Percentiles rank a stretch among this genome's conserved stretches.
Conservation (phyloP, 2,797 vertebrate genomes). For the Platyrinchus mystaceus region DNA sequence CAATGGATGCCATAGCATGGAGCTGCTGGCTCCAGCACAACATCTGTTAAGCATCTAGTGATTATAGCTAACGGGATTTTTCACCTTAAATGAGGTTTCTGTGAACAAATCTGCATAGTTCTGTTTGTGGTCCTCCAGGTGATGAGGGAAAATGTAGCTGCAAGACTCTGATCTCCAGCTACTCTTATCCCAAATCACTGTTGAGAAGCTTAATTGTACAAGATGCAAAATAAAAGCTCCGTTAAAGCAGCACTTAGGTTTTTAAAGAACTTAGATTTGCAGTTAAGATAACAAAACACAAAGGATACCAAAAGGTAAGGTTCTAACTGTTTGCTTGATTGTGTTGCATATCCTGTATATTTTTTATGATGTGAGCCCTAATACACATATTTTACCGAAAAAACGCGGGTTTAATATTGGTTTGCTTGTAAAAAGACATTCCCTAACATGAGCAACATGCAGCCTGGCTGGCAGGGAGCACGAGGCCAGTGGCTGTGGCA, state of each 20-base stretch:
- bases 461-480: not conserved
- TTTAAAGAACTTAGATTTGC: not conserved
- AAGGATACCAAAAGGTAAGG: not conserved
- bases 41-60: conserved; percentile 51
- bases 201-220: not conserved
- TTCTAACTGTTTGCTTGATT: not conserved
- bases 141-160: conserved; percentile 16
- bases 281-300: not conserved
- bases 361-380: not conserved
- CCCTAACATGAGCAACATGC: fast-evolving
- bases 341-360: not conserved
- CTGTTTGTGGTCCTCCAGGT: not conserved
- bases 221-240: not conserved
- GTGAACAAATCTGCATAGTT: conserved; percentile 13
- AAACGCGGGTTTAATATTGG: not conserved
- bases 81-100: conserved; percentile 46
- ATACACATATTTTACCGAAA: not conserved
- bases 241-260: not conserved
- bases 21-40: conserved; percentile 1
- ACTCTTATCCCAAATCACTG: not conserved
- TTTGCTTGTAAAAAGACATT: not conserved
- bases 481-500: fast-evolving
- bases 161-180: not conserved
- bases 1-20: not conserved
- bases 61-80: conserved; percentile 9